Evolutionary conservation across 64 coral and sea anemone genomes (phyloP), one percentile per base, ranked within the genome.

Genomic region (Stichodactyla helianthus): DNA sequence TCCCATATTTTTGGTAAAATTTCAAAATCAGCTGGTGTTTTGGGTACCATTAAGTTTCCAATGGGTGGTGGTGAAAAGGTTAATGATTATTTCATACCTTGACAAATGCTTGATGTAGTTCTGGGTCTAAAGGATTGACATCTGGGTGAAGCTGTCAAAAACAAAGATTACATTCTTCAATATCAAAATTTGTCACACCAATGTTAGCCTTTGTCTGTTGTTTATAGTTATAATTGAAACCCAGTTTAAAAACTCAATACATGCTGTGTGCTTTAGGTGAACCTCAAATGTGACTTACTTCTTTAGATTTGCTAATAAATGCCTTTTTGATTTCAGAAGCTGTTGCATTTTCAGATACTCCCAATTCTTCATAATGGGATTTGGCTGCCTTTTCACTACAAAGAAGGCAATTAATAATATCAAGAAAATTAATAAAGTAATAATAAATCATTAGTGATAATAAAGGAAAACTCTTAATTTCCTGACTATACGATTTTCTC

Each of bases 241-340:
- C 35, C 35, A 44, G 35, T 44, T 44, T 3, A 44, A 44, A 44
- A 44, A 1, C 35, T 44, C 35, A 44, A 44, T 44, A 44, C 35
- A 44, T 44, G 35, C 35, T 3, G 26, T 58, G 1, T n/a, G 15
- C 60, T 64, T 10, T 12, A 44, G 67, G 17, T 2, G 0, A 52
- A 22, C 10, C 51, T 71, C 6, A 74, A 87, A 77, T 50, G 20
- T 74, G 4, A 74, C 68, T 74, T 23, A 74, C 90, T 84, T 92
- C 76, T 87, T 92, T 92, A 16, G 90, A 87, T 83, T 92, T 92
- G 54, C 8, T 59, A 4, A 92, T 82, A 59, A 92, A 92, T 26
- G 90, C 90, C 79, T 82, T 53, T 23, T 65, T 87, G 19, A 92
- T 92, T 87, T 92, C 90, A 55, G 76, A 59, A 55, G 27, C 17